These are phyloP conservation scores for Brachionus paranguensis DNA, from an alignment of 1,140 invertebrate species.

Conservation along the genomic window DNA sequence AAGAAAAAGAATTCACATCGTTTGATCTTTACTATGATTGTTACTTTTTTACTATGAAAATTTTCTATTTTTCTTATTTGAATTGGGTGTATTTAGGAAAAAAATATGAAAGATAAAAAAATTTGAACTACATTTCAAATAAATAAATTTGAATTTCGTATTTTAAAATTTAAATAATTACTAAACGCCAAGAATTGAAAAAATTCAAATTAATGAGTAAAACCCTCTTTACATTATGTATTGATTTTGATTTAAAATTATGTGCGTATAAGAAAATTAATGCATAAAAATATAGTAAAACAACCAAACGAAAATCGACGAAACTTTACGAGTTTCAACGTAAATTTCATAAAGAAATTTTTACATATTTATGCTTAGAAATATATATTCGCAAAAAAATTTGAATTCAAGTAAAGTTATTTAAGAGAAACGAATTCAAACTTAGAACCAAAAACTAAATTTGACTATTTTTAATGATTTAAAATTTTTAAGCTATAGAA, in stretches of 20 bases:
- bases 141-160: background rate
- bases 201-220: background rate
- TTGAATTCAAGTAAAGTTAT: background rate
- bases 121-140: background rate
- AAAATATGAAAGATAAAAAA: background rate
- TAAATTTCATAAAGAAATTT: background rate
- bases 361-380: background rate
- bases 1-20: background rate
- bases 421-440: no score
- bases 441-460: background rate
- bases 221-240: background rate
- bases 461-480: background rate
- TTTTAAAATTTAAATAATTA: background rate
- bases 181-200: background rate
- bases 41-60: no score
- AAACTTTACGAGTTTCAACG: conserved; percentile 14
- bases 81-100: background rate
- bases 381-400: conserved; percentile 26
- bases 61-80: background rate
- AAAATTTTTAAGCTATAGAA: background rate
- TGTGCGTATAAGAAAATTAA: background rate
- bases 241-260: conserved; percentile 8
- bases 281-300: background rate
- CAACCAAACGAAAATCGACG: background rate
- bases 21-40: no score